Conservation (phyloP, 2,888 invertebrate species). For the Apamea monoglypha region DNA sequence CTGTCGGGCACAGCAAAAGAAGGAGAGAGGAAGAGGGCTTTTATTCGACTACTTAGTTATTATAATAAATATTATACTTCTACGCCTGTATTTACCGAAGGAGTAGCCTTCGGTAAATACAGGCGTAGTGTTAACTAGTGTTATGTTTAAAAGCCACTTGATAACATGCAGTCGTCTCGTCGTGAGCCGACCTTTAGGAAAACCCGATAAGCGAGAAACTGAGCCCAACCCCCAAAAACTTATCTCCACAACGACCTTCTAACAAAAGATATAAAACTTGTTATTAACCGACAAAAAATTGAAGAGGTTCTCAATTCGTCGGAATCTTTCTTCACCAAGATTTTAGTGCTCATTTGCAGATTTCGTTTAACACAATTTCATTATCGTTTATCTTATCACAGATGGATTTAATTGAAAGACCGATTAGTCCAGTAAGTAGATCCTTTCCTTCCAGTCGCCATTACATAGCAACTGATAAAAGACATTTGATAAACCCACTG, state of each 20-base stretch:
- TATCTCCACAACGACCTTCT: not conserved
- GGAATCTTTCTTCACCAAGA: not conserved
- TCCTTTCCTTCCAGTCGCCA: conserved; percentile 22
- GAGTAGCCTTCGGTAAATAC: no score
- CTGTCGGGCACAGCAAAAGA: no score
- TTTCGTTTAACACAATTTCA: conserved; percentile 5
- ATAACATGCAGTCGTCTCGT: not conserved
- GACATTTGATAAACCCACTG: conserved; percentile 5
- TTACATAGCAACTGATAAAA: conserved; percentile 64
- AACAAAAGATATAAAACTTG: not conserved
- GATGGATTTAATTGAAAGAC: conserved; percentile 25
- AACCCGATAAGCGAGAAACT: not conserved
- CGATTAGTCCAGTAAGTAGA: conserved; percentile 3
- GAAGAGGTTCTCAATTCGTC: not conserved
- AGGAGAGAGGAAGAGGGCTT: no score
- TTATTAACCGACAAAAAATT: no score
- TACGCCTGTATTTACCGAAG: no score
- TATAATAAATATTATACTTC: not conserved
- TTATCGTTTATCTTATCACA: conserved; percentile 31
- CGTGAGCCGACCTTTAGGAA: not conserved
- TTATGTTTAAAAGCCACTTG: not conserved
- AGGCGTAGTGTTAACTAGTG: no score
- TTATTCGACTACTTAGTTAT: no score
- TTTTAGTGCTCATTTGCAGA: conserved; percentile 1
- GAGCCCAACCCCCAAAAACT: not conserved